Evolutionary conservation across 2,888 invertebrate genomes (phyloP).

Genomic region (Calameuta pallipes): DNA sequence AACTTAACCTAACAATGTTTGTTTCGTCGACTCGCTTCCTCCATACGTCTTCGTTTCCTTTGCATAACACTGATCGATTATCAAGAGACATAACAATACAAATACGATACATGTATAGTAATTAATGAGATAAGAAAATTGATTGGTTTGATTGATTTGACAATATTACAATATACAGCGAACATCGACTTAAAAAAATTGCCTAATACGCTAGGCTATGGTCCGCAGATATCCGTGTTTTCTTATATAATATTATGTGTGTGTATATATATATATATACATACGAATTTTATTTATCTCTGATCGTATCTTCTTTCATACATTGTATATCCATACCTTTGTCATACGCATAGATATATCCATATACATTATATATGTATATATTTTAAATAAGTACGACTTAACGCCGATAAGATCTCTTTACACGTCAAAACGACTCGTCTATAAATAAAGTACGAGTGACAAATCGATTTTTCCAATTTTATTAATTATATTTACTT

Average conservation of each 20-base stretch:
- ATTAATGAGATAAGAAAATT: conserved; percentile 17
- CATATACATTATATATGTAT: not conserved
- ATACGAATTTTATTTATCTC: conserved; percentile 16
- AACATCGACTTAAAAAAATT: conserved; percentile 46
- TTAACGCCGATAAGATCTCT: not conserved
- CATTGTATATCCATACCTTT: not conserved
- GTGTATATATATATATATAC: conserved; percentile 17
- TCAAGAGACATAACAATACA: conserved; percentile 14
- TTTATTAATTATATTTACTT: not conserved
- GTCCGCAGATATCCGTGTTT: conserved; percentile 43
- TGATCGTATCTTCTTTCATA: not conserved
- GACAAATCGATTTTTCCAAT: too few relatives aligned
- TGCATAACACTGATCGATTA: not conserved
- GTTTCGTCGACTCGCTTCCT: not conserved
- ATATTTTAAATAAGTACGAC: not conserved
- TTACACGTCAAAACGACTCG: not conserved
- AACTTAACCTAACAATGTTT: not conserved
- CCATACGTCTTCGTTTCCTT: not conserved
- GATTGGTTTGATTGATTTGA: conserved; percentile 16
- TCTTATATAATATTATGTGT: conserved; percentile 19
- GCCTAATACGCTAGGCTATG: conserved; percentile 49
- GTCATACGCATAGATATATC: not conserved
- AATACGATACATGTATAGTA: conserved; percentile 23
- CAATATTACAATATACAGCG: conserved; percentile 29
- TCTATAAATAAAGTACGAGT: too few relatives aligned